Conservation (phyloP, 2,797 vertebrate genomes). For the Monodelphis domestica region DNA sequence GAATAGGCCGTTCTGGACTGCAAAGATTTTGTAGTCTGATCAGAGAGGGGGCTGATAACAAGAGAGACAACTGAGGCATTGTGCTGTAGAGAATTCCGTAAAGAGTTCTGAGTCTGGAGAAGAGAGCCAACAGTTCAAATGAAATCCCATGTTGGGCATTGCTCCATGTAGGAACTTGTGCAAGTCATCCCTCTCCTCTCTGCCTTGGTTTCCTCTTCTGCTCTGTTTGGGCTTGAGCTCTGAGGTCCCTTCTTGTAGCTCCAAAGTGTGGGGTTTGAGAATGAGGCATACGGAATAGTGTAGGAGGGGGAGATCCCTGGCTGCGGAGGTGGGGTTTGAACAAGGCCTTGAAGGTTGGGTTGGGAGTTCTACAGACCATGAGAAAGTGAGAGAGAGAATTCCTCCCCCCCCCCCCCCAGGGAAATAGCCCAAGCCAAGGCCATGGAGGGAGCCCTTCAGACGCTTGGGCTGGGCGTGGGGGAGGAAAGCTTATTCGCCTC, state of each 20-base stretch:
- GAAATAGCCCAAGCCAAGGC: neutral
- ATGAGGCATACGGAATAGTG: neutral
- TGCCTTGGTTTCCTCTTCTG: neutral
- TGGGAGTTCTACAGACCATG: neutral
- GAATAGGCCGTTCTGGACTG: no score
- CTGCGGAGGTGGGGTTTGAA: neutral
- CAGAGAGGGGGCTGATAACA: neutral
- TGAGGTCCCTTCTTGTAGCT: neutral
- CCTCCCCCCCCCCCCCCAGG: neutral
- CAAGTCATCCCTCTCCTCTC: neutral
- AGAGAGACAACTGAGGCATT: neutral
- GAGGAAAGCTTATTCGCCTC: neutral
- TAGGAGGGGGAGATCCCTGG: neutral
- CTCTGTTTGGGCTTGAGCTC: neutral
- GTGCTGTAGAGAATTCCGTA: neutral
- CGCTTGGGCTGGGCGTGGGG: neutral
- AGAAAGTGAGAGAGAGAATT: neutral
- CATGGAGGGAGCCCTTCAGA: neutral
- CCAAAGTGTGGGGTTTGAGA: neutral
- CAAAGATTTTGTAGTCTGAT: neutral
- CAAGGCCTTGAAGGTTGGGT: neutral
- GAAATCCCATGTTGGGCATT: neutral
- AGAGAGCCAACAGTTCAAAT: no score
- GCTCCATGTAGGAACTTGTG: neutral
- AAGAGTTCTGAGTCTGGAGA: neutral